Evolutionary conservation across 2,113 vertebrate genomes (phyloP).

Genomic region (Notothenia rossii): DNA sequence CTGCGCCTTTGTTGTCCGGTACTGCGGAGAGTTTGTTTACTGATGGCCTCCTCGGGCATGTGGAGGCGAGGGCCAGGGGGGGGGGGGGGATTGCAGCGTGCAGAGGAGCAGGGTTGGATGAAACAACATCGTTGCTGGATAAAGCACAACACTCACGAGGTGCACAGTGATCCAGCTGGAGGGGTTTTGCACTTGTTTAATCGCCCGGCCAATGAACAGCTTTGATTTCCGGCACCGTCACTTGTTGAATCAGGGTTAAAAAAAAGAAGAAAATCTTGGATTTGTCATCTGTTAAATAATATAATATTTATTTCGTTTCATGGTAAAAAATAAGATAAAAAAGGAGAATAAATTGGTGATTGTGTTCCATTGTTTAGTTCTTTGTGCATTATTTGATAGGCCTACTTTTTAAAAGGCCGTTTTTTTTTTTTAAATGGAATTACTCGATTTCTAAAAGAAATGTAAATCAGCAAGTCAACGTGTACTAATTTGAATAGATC

Average conservation of each 20-base stretch:
- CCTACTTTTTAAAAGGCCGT: too few species aligned
- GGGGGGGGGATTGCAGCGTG: neutral
- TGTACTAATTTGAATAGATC: neutral
- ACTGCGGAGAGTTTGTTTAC: constrained; percentile 69
- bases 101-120: constrained; percentile 6
- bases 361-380: neutral
- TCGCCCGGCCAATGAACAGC: neutral
- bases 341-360: neutral
- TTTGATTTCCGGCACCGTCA: constrained; percentile 54
- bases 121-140: constrained; percentile 13
- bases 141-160: neutral
- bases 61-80: neutral
- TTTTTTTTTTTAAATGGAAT: too few species aligned
- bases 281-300: neutral
- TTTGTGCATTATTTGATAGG: neutral
- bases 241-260: constrained; percentile 39
- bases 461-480: too few species aligned
- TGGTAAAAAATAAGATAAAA: neutral
- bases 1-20: constrained; percentile 71
- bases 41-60: constrained; percentile 46
- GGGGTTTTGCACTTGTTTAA: neutral
- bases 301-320: neutral
- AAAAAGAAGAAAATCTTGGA: neutral
- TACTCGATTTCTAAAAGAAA: too few species aligned
- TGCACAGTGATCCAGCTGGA: constrained; percentile 21